These are phyloP conservation scores for Pelecanus crispus DNA, from an alignment of 2,113 vertebrate genomes.

Conservation along the genomic window DNA sequence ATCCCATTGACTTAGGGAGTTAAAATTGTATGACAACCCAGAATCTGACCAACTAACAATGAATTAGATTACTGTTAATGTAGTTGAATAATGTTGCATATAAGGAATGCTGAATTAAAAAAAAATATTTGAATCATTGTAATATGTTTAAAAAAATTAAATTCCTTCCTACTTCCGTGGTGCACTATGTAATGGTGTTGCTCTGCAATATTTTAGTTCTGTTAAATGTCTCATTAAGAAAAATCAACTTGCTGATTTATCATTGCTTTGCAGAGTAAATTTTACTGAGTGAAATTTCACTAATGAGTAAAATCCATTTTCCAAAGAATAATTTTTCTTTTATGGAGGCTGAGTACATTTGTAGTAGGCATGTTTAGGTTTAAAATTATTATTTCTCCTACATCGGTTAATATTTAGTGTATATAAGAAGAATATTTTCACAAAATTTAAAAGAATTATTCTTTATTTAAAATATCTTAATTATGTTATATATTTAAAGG, in stretches of 20 bases:
- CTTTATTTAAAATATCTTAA: not conserved
- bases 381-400: not conserved
- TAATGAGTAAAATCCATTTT: conserved; percentile 9
- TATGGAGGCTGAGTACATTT: not conserved
- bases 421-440: not conserved
- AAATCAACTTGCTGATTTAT: conserved; percentile 6
- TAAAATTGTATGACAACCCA: not conserved
- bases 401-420: not conserved
- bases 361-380: not conserved
- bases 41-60: conserved; percentile 11
- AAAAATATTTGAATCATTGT: not conserved
- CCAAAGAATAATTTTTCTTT: not conserved
- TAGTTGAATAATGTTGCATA: not conserved
- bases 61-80: not conserved
- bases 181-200: not conserved
- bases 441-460: not conserved
- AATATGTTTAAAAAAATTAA: not conserved
- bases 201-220: conserved; percentile 9
- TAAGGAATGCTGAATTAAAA: not conserved
- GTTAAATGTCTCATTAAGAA: conserved; percentile 9
- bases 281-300: conserved; percentile 17
- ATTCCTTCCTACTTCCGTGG: not conserved
- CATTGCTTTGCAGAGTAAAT: not conserved
- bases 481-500: not conserved
- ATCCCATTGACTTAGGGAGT: not conserved